These are phyloP conservation scores for Hybognathus amarus DNA, from an alignment of 2,797 vertebrate genomes.

Conservation along the genomic window DNA sequence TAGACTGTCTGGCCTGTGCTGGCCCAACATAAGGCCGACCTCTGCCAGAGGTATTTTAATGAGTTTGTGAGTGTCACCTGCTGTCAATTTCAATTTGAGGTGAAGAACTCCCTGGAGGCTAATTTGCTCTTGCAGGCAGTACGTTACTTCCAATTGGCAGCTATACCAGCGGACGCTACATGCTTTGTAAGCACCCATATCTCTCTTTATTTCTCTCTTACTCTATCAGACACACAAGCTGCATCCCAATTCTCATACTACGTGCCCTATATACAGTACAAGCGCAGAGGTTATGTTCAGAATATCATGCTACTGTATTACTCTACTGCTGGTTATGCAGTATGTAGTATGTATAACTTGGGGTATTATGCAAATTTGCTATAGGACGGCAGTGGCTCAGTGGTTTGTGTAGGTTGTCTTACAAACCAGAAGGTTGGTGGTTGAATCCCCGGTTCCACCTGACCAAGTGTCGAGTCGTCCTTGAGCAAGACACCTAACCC, in stretches of 20 bases:
- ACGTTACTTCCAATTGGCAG: slow-evolving; percentile 48
- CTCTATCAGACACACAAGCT: slow-evolving; percentile 1
- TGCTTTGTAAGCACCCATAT: slow-evolving; percentile 46
- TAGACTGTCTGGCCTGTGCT: slow-evolving; percentile 23
- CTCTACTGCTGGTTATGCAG: background rate
- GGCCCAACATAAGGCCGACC: slow-evolving; percentile 31
- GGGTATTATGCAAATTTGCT: background rate
- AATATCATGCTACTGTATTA: background rate
- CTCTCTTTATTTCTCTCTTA: slow-evolving; percentile 18
- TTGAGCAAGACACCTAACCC: too few relatives aligned
- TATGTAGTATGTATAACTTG: background rate
- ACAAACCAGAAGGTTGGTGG: too few relatives aligned
- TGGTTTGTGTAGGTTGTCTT: too few relatives aligned
- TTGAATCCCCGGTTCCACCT: too few relatives aligned
- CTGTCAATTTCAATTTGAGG: slow-evolving; percentile 65
- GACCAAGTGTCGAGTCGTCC: too few relatives aligned
- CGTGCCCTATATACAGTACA: background rate
- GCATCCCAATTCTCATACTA: slow-evolving; percentile 18
- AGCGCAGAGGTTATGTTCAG: background rate
- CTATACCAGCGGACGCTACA: slow-evolving; percentile 11
- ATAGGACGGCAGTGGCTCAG: too few relatives aligned
- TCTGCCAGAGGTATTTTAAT: slow-evolving; percentile 59
- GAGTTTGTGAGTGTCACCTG: slow-evolving; percentile 64
- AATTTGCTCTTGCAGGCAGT: slow-evolving; percentile 58
- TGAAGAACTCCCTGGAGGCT: slow-evolving; percentile 58